These are phyloP conservation scores for Fistularia commersonii DNA, from an alignment of 2,797 vertebrate species.

Conservation along the genomic window DNA sequence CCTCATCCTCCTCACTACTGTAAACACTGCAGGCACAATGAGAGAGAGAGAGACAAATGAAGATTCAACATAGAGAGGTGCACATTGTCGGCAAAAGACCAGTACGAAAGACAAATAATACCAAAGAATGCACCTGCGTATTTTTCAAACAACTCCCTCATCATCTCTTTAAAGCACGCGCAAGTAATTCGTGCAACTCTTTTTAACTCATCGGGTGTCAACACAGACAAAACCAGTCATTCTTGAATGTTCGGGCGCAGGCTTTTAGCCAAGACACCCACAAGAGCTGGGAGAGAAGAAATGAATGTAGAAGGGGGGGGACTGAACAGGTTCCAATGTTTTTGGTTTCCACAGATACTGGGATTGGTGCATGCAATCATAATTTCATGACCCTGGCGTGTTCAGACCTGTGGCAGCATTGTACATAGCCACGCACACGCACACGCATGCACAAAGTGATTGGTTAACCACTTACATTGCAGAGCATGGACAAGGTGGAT, in stretches of 20 bases:
- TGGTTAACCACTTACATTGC: conserved; percentile 46
- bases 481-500: conserved; percentile 29
- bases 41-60: conserved; percentile 15
- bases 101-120: no score
- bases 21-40: conserved; percentile 81
- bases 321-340: conserved; percentile 93
- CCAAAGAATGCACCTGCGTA: conserved; percentile 6
- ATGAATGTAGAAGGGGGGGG: conserved; percentile 11
- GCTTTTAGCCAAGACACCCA: conserved; percentile 69
- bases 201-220: conserved; percentile 69
- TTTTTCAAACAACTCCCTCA: conserved; percentile 38
- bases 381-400: conserved; percentile 81
- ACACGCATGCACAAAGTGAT: conserved; percentile 13
- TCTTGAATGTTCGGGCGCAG: conserved; percentile 85
- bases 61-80: background rate
- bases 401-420: conserved; percentile 89
- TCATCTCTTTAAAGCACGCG: conserved; percentile 15
- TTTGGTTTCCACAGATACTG: conserved; percentile 99
- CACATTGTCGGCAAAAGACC: no score
- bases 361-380: conserved; percentile 84
- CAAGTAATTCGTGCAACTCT: conserved; percentile 42
- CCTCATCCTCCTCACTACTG: conserved; percentile 97
- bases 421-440: conserved; percentile 60
- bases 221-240: conserved; percentile 83
- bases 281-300: conserved; percentile 37